phyloP scores from a whole-genome alignment of 2,113 vertebrate genomes.

The Spilogale gracilis region DNA sequence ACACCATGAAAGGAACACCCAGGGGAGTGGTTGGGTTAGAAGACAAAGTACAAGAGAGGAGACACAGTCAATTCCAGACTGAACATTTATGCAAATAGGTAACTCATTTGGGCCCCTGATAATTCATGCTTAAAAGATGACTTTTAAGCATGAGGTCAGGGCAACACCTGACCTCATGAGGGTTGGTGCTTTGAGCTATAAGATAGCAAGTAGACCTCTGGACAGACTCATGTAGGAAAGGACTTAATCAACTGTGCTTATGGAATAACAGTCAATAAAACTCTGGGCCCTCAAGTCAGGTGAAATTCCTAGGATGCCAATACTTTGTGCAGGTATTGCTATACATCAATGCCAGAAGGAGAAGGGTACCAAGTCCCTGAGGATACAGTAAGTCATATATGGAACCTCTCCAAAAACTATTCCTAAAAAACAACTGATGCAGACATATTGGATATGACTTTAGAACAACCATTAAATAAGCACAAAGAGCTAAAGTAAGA shows the following conservation, averaged over 20 bases:
- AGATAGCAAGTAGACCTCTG: not conserved
- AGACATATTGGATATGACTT: not conserved
- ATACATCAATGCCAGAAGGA: not conserved
- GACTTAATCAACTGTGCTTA: not conserved
- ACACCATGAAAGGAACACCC: not conserved
- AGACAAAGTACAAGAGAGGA: not conserved
- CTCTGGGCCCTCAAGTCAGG: too few species aligned
- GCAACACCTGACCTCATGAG: not conserved
- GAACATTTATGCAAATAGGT: not conserved
- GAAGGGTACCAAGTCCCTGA: not conserved
- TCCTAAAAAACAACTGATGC: not conserved
- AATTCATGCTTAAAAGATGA: not conserved
- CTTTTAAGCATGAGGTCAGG: not conserved
- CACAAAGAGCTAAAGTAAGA: not conserved
- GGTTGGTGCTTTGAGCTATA: not conserved
- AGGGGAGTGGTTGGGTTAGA: not conserved
- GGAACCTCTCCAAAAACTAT: not conserved
- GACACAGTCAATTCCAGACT: not conserved
- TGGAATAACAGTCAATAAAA: not conserved
- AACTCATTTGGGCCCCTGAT: not conserved
- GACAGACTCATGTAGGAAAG: not conserved
- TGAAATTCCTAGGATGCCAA: not conserved
- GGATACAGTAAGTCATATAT: not conserved
- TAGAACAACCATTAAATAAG: not conserved
- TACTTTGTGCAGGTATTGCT: accelerated